Evolutionary conservation across 2,113 vertebrate species (phyloP).

Genomic region (Typhlomys cinereus): DNA sequence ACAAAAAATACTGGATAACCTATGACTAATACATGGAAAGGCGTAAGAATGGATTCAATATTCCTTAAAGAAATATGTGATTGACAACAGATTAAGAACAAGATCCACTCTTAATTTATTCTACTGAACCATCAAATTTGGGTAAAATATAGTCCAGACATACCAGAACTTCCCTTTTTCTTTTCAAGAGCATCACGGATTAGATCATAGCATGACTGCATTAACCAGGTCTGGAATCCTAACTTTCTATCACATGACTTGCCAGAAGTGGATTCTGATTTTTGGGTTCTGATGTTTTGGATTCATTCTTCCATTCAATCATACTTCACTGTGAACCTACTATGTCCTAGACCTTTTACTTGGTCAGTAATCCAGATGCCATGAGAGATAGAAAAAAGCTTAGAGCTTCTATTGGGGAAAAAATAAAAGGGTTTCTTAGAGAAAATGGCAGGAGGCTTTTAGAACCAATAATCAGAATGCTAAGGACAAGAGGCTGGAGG

Average conservation of each 20-base stretch:
- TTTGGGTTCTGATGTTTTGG: not conserved
- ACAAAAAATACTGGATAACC: constrained; percentile 42
- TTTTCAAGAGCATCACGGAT: not conserved
- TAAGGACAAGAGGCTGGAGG: not conserved
- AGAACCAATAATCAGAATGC: not conserved
- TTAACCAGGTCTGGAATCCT: not conserved
- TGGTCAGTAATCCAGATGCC: not conserved
- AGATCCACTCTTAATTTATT: not conserved
- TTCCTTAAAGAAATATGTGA: constrained; percentile 7
- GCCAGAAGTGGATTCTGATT: not conserved
- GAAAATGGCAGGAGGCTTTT: not conserved
- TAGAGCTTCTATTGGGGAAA: not conserved
- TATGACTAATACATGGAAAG: constrained; percentile 39
- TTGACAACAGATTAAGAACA: not conserved
- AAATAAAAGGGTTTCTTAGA: not conserved
- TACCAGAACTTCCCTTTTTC: not conserved
- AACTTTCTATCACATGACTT: not conserved
- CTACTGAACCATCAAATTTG: not conserved
- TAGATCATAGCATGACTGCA: not conserved
- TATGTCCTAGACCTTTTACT: not conserved
- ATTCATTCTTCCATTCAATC: not conserved
- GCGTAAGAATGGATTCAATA: constrained; percentile 6
- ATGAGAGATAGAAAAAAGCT: not conserved
- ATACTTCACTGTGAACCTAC: not conserved
- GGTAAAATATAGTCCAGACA: not conserved